A percentile compares a stretch with the other conserved stretches of the same genome.
Evolutionary conservation across 2,888 invertebrate species (phyloP).

Genomic region (Conomelus anceps): DNA sequence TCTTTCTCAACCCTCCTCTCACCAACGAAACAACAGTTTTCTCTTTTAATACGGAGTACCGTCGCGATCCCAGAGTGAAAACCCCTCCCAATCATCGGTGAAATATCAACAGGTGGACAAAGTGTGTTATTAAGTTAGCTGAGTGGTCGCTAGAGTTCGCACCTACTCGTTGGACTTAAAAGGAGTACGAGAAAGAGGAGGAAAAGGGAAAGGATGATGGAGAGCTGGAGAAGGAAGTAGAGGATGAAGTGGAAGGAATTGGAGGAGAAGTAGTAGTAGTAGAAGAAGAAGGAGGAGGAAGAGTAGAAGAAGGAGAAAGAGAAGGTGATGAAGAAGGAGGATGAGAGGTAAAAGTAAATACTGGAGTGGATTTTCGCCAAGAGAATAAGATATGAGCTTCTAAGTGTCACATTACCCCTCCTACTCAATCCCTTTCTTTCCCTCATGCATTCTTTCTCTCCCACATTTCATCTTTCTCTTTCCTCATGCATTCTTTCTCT

Average conservation of each 20-base stretch:
- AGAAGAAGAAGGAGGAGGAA: no score
- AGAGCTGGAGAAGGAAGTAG: not conserved
- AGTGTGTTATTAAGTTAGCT: not conserved
- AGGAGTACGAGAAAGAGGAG: no score
- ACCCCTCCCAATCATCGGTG: not conserved
- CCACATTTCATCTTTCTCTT: not conserved
- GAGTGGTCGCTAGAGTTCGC: not conserved
- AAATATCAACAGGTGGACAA: not conserved
- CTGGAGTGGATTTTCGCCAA: not conserved
- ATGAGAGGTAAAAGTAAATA: not conserved
- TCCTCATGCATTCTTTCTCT: not conserved
- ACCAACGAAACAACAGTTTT: not conserved
- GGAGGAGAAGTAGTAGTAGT: no score
- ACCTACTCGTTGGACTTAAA: not conserved
- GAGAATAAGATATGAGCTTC: not conserved
- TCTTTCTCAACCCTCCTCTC: not conserved
- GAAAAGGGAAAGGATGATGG: not conserved
- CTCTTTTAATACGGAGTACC: no score
- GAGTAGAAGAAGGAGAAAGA: not conserved
- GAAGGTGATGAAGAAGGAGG: not conserved
- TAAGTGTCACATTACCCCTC: not conserved
- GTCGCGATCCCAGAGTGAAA: no score
- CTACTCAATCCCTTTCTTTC: not conserved
- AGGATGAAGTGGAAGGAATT: not conserved
- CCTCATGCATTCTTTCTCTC: not conserved